Conservation (phyloP, 2,113 vertebrate species). For the Jacana jacana region DNA sequence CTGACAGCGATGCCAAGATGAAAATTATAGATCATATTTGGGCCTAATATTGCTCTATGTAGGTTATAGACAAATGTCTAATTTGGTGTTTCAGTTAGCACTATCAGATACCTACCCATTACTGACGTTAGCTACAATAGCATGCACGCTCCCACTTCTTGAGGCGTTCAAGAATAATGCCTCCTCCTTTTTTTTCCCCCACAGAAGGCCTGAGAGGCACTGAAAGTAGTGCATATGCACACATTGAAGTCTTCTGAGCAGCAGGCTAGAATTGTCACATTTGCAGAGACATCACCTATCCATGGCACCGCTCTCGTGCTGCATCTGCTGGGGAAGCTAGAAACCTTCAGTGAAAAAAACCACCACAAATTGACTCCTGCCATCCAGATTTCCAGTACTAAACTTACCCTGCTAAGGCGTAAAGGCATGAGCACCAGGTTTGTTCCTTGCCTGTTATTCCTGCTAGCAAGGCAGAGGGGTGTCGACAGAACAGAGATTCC, state of each 20-base stretch:
- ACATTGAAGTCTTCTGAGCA: neutral
- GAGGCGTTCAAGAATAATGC: neutral
- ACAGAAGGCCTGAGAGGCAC: neutral
- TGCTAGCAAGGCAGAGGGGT: neutral
- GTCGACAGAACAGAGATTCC: neutral
- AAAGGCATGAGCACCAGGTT: neutral
- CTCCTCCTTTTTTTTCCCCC: neutral
- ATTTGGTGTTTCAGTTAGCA: neutral
- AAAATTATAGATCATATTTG: neutral
- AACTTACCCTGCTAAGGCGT: neutral
- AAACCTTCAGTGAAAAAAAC: neutral
- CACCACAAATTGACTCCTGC: neutral
- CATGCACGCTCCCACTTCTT: accelerated
- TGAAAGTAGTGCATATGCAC: neutral
- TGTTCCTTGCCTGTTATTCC: neutral
- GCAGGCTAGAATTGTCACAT: neutral
- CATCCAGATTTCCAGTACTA: neutral
- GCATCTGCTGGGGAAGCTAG: neutral
- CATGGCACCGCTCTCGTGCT: neutral
- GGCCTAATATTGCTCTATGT: neutral
- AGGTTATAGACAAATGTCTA: neutral
- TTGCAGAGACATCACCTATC: neutral
- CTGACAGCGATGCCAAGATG: neutral
- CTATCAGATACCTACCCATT: neutral
- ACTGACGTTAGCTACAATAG: neutral